A percentile compares a stretch with the other conserved stretches of the same genome.
Conservation (phyloP, 2,888 invertebrate genomes). For the Ariolimax columbianus region DNA sequence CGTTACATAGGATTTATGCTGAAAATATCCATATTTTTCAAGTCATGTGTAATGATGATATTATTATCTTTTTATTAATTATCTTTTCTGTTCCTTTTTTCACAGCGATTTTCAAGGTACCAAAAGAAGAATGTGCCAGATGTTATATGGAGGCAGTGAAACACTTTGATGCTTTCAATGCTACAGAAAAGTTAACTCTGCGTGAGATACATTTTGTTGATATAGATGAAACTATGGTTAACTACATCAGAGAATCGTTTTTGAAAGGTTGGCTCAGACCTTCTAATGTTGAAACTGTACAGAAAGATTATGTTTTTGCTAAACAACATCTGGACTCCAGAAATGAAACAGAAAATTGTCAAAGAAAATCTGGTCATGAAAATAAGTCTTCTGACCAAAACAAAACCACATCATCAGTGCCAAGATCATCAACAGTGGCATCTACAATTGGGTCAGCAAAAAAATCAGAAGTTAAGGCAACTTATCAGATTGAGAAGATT, state of each 20-base stretch:
- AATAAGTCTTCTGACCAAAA: neutral
- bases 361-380: neutral
- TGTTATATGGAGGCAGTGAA: conserved; percentile 44
- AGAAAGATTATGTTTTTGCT: conserved; percentile 18
- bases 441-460: neutral
- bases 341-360: neutral
- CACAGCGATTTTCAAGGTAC: conserved; percentile 44
- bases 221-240: conserved; percentile 37
- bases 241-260: conserved; percentile 18
- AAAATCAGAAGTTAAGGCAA: neutral
- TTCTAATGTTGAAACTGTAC: neutral
- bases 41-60: no score
- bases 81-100: neutral
- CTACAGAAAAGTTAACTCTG: neutral
- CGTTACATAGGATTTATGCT: no score
- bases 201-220: conserved; percentile 47
- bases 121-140: conserved; percentile 35
- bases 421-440: neutral
- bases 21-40: no score
- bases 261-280: neutral
- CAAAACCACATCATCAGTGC: neutral
- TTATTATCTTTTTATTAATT: no score
- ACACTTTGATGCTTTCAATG: conserved; percentile 26
- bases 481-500: neutral
- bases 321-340: neutral